Conservation (phyloP, 1,140 invertebrate genomes). For the Cephus cinctus region DNA sequence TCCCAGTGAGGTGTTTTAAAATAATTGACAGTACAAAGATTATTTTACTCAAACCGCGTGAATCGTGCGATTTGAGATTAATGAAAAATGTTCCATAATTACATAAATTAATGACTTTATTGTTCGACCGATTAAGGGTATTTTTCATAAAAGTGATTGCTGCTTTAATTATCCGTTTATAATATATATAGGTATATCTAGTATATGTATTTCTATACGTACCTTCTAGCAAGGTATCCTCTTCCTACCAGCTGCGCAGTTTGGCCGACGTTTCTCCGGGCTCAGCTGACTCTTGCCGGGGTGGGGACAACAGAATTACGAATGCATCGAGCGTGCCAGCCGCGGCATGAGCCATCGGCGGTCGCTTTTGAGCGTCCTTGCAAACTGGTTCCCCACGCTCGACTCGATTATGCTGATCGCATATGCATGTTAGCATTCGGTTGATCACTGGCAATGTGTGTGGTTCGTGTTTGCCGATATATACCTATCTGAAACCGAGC, state of each 20-base stretch:
- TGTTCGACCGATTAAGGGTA: too few species aligned
- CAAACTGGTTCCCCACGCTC: slow-evolving; percentile 53
- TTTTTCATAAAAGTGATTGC: too few species aligned
- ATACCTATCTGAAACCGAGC: slow-evolving; percentile 19
- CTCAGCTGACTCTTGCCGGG: slow-evolving; percentile 40
- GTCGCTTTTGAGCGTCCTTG: slow-evolving; percentile 51
- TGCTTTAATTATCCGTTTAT: too few species aligned
- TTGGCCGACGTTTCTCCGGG: background rate
- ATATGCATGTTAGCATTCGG: slow-evolving; percentile 50
- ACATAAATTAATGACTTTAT: too few species aligned
- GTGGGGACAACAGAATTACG: slow-evolving; percentile 42
- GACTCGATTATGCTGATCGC: slow-evolving; percentile 55
- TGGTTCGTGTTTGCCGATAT: slow-evolving; percentile 21
- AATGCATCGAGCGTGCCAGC: slow-evolving; percentile 40
- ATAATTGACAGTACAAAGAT: too few species aligned
- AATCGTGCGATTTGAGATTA: too few species aligned
- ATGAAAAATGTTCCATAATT: too few species aligned
- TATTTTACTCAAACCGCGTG: too few species aligned
- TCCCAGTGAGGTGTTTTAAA: too few species aligned
- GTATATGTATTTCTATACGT: too few species aligned
- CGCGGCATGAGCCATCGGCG: slow-evolving; percentile 39
- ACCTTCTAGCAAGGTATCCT: too few species aligned
- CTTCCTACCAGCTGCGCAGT: slow-evolving; percentile 12
- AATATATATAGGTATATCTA: too few species aligned
- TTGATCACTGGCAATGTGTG: slow-evolving; percentile 32